phyloP scores from a whole-genome alignment of 2,888 invertebrate genomes.

The Panzeria rudis region DNA sequence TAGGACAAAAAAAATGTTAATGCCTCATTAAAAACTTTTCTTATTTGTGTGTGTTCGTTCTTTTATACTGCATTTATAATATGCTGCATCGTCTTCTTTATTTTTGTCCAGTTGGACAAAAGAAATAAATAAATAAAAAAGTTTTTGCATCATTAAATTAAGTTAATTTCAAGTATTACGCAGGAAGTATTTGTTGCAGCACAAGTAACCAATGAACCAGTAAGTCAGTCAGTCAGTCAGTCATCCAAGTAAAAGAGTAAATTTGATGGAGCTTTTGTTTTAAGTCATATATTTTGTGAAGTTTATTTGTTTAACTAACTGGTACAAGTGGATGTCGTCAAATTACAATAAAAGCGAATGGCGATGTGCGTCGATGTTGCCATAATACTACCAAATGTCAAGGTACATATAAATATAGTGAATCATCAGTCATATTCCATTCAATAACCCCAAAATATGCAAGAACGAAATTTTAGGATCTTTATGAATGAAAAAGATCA shows the following conservation, averaged over 20 bases:
- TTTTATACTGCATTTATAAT: slow-evolving; percentile 53
- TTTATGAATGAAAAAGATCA: too few species aligned
- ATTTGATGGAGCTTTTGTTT: slow-evolving; percentile 33
- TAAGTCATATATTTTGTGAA: background rate
- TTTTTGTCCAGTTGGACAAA: slow-evolving; percentile 48
- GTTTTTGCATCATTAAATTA: slow-evolving; percentile 73
- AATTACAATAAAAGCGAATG: slow-evolving; percentile 29
- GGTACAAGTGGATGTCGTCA: background rate
- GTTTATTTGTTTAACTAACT: background rate
- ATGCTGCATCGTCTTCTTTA: slow-evolving; percentile 9
- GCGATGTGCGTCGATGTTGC: background rate
- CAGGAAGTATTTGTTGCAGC: slow-evolving; percentile 41
- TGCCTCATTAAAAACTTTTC: slow-evolving; percentile 63
- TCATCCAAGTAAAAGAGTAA: slow-evolving; percentile 12
- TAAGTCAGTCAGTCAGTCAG: slow-evolving; percentile 11
- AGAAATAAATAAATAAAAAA: slow-evolving; percentile 47
- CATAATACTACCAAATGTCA: too few species aligned
- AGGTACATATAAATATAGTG: too few species aligned
- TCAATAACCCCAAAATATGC: too few species aligned
- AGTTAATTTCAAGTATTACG: slow-evolving; percentile 71
- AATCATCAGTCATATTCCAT: too few species aligned
- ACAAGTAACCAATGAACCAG: slow-evolving; percentile 39
- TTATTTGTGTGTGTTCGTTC: slow-evolving; percentile 9
- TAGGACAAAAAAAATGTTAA: slow-evolving; percentile 34
- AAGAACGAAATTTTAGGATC: too few species aligned